Evolutionary conservation across 1,140 invertebrate genomes (phyloP).

Genomic region (Eulimnadia texana): DNA sequence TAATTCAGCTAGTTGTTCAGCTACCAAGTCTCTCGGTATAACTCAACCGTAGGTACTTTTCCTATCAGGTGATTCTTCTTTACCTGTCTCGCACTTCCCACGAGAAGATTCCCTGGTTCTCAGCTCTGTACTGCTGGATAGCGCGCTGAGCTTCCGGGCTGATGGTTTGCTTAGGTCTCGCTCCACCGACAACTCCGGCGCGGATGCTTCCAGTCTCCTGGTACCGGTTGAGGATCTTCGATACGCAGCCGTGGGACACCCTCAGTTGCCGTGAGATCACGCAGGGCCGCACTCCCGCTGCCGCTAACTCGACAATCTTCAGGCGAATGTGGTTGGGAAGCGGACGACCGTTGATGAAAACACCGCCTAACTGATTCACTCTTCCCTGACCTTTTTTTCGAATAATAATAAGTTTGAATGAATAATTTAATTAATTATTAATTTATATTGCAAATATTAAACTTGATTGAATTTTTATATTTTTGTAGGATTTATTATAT

Average conservation of each 20-base stretch:
- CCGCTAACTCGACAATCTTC: slow-evolving; percentile 82
- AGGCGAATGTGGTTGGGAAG: slow-evolving; percentile 73
- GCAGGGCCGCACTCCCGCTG: slow-evolving; percentile 68
- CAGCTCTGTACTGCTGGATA: slow-evolving; percentile 82
- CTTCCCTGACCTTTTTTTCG: slow-evolving; percentile 53
- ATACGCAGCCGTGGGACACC: slow-evolving; percentile 81
- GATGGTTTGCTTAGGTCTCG: slow-evolving; percentile 71
- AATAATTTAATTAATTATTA: neutral
- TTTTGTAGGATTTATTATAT: neutral
- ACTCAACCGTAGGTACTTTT: no score
- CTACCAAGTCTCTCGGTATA: no score
- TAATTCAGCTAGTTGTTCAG: no score
- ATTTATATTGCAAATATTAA: neutral
- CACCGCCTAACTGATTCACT: slow-evolving; percentile 78
- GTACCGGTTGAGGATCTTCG: slow-evolving; percentile 76
- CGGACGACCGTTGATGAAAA: slow-evolving; percentile 82
- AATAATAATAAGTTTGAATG: neutral
- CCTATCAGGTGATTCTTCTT: no score
- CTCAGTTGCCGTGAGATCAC: slow-evolving; percentile 73
- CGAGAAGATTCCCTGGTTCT: slow-evolving; percentile 86
- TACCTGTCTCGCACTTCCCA: slow-evolving; percentile 88
- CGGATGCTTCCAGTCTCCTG: slow-evolving; percentile 68
- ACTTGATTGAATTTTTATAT: neutral
- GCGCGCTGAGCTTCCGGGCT: slow-evolving; percentile 70
- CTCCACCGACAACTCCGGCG: slow-evolving; percentile 77